Evolutionary conservation across 2,888 invertebrate genomes (phyloP), one percentile per base, ranked within the genome.

Genomic region (Drosophila algonquin): DNA sequence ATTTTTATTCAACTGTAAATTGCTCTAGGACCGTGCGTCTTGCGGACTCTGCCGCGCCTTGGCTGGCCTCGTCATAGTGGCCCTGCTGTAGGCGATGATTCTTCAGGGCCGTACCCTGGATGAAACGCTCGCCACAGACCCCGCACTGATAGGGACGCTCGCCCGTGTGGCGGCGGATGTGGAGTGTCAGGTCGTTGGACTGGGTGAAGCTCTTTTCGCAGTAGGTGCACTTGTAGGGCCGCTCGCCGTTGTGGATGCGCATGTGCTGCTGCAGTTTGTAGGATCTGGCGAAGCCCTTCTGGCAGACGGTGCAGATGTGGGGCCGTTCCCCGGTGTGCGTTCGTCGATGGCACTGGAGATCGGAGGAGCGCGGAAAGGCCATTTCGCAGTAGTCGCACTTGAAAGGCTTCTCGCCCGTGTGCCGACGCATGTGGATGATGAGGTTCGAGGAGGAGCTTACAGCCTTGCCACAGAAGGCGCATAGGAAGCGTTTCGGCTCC

Each of bases 131-230:
- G 0, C 95, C 94, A 83, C 95, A 95, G 6, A 95, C 93, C 44
- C 94, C 94, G 79, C 95, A 95, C n/a, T 94, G 94, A 83, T 94
- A 94, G 0, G 94, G 94, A 65, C 94, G 94, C 80, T 94, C 94
- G 51, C 95, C 95, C 0, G 95, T 95, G 86, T 95, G 95, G 0
- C 95, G 93, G 0, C 95, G 93, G 81, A 95, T 94, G 87, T 95
- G 95, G 16, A 95, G 89, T 0, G 95, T 95, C 55, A 95, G 91
- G 84, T 95, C 95, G 89, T 95, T 95, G 57, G 95, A 95, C 90
- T 95, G 95, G 0, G 95, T 95, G 89, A 95, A 95, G 30, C 91
- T 91, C 68, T 91, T 92, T 27, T 91, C 91, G 59, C 92, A 92
- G 54, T 91, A 94, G 3, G 93, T 93, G 77, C 94, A 94, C 80